Evolutionary conservation across 2,888 invertebrate genomes (phyloP).

Genomic region (Tenodera sinensis): DNA sequence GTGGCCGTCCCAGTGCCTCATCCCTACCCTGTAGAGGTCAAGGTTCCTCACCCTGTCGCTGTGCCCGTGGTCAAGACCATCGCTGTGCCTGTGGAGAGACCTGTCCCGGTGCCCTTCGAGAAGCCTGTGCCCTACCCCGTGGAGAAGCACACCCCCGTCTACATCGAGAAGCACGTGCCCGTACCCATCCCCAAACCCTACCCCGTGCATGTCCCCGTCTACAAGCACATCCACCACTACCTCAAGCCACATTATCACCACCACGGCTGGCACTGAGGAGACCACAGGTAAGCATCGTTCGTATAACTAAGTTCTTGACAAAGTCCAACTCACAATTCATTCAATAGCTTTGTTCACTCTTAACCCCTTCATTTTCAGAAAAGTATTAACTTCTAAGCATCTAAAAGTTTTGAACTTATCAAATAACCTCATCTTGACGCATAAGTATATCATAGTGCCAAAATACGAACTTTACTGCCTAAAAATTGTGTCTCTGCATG

Average conservation of each 20-base stretch:
- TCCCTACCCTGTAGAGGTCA: slow-evolving; percentile 27
- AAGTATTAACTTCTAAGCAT: too few species aligned
- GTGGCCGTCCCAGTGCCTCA: slow-evolving; percentile 29
- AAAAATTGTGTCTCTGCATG: too few species aligned
- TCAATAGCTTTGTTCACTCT: too few species aligned
- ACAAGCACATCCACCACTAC: slow-evolving; percentile 31
- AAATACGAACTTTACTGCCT: too few species aligned
- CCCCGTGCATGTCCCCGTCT: slow-evolving; percentile 28
- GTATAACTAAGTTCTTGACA: too few species aligned
- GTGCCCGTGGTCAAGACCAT: slow-evolving; percentile 33
- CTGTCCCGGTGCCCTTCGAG: slow-evolving; percentile 31
- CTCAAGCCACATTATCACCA: neutral
- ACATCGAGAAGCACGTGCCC: slow-evolving; percentile 30
- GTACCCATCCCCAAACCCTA: slow-evolving; percentile 31
- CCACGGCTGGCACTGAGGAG: slow-evolving; percentile 5
- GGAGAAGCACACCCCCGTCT: slow-evolving; percentile 31
- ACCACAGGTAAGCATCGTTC: neutral
- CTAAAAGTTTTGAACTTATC: too few species aligned
- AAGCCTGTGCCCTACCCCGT: slow-evolving; percentile 29
- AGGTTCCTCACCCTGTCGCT: slow-evolving; percentile 28
- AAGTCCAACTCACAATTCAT: too few species aligned
- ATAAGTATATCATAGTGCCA: too few species aligned
- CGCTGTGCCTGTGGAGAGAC: slow-evolving; percentile 32
- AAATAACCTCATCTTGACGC: too few species aligned
- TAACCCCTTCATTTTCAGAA: too few species aligned